phyloP scores from a whole-genome alignment of 2,888 invertebrate species.

The Agelastica alni region DNA sequence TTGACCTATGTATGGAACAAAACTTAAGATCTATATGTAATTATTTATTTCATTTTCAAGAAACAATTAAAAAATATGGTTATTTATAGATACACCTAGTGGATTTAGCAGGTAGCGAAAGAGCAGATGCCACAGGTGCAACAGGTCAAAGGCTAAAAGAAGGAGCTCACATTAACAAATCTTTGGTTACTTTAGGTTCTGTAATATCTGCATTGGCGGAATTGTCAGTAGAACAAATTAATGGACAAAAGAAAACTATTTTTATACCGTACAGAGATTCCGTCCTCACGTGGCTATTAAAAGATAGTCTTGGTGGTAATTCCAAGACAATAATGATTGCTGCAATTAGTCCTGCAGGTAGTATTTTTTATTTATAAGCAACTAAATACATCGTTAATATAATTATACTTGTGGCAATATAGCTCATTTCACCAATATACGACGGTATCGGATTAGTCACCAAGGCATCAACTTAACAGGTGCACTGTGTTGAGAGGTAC shows the following conservation, averaged over 20 bases:
- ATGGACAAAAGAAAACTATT: constrained; percentile 53
- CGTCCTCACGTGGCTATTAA: constrained; percentile 84
- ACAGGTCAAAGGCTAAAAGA: constrained; percentile 89
- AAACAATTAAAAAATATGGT: too few species aligned
- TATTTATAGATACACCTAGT: constrained; percentile 75
- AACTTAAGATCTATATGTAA: too few species aligned
- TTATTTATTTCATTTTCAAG: too few species aligned
- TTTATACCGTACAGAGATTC: constrained; percentile 90
- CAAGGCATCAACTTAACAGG: too few species aligned
- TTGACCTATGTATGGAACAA: too few species aligned
- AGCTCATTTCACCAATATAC: too few species aligned
- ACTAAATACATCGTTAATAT: too few species aligned
- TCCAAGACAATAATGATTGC: constrained; percentile 93
- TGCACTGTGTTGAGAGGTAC: too few species aligned
- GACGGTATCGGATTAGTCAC: too few species aligned
- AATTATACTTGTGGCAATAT: too few species aligned
- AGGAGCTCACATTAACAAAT: constrained; percentile 90
- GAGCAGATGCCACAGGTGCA: constrained; percentile 87
- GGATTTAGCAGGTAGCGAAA: constrained; percentile 87
- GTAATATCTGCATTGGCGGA: constrained; percentile 87
- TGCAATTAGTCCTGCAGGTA: constrained; percentile 64
- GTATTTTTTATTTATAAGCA: too few species aligned
- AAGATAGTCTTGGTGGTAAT: constrained; percentile 87
- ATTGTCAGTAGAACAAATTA: constrained; percentile 56
- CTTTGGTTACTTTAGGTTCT: constrained; percentile 83